Base-by-base conservation (phyloP, 2,888 invertebrate species). In the Caenorhabditis sp. region DNA sequence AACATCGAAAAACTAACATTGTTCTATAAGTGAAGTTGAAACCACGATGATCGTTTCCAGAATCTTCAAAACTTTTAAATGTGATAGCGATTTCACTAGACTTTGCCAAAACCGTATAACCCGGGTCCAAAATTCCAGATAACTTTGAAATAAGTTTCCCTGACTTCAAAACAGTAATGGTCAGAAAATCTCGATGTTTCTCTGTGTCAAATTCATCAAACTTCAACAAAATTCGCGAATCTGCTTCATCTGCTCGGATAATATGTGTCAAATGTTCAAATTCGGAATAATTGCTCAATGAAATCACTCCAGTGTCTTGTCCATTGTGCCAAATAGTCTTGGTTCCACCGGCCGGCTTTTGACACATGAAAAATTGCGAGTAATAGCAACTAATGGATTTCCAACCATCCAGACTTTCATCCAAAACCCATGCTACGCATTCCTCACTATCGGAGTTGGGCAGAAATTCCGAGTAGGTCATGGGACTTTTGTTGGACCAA, bases 291-390 rank as follows among this genome's bases (percentile, higher is more conserved):
- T 43, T 20, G 3, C 66, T 38, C 20, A 68, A 10, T 17, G 43
- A 43, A 43, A 43, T 43, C 14, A 14, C 14, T 43, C 43, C 43
- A 3, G 43, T 10, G 12, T 10, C 3, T 43, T 43, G 14, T 7
- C 43, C 43, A 43, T 27, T 27, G 27, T 67, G 68, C 65, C 67
- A 72, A 20, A 64, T 62, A 7, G 66, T 66, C 12, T 56, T 36
- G 14, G 56, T 59, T 61, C 69, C 64, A 58, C 65, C 54, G 5
- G 70, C 70, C 12, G 58, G 49, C 53, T 68, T 70, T 25, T 65
- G 65, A 54, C 77, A 77, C 63, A 74, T 64, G 58, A 73, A 77
- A 31, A 77, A 77, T 54, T 77, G 77, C 1, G 73, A 70, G 49
- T 77, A 77, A 10, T 70, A 50, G 53, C 77, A 77, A 14, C 62